Evolutionary conservation across 2,797 vertebrate genomes (phyloP), one percentile per base, ranked within the genome.

Genomic region (Centroberyx gerrardi): DNA sequence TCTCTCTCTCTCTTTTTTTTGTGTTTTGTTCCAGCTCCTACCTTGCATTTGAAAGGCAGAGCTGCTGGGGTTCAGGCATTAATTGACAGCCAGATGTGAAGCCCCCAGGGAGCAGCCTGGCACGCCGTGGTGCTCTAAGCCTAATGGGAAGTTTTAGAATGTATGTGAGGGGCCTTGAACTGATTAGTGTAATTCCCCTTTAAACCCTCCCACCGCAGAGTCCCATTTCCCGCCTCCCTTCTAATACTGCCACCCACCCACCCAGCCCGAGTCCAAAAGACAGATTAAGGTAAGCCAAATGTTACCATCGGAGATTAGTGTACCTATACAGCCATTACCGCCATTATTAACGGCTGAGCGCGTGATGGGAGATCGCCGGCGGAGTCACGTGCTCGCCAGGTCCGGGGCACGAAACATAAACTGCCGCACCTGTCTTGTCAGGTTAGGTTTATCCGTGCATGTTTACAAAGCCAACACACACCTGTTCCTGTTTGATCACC

Each of bases 271-370:
- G 94, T 95, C 95, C 96, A 96, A 96, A 96, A 96, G 96, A 94
- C 94, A 96, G 96, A 96, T 96, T 96, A 96, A 96, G 95, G 96
- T 96, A 96, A 96, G 95, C 95, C 96, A 95, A 96, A 97, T 96
- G 96, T 96, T 96, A 95, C 95, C 95, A 96, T 96, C 95, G 94
- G 95, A 96, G 95, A 96, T 97, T 96, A 96, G 94, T 94, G 93
- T 96, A 96, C 96, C 96, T 96, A 95, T 94, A 94, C 94, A 95
- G 94, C 96, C 95, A 96, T 96, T 96, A 96, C 96, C 95, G 95
- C 95, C 93, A 76, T 22, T 22, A 22, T 22, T 22, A 22, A 55
- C 46, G 58, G 59, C 92, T 58, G 55, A 15, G 49, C 40, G 8
- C 2, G 10, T 42, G 51, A 49, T 13, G 33, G 49, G 60, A 17